Base-by-base conservation (phyloP, 2,113 vertebrate genomes). In the Sylvia atricapilla region DNA sequence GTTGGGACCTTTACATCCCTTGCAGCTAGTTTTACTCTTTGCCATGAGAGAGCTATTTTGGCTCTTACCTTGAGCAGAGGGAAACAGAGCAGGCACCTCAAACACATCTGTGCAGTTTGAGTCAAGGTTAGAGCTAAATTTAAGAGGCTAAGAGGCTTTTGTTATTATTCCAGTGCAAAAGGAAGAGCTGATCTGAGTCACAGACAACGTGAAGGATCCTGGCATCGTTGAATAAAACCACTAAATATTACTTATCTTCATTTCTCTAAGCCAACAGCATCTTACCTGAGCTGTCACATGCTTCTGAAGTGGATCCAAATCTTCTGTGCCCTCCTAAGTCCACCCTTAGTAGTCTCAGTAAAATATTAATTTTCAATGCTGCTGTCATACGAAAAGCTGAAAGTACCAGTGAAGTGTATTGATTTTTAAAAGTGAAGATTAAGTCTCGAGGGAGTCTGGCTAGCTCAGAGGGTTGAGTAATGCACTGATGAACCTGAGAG, bases 381-480 rank as follows among this genome's bases (percentile, higher is more conserved):
- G 35, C 67, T 67, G n/a, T 63, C 39, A 70, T 74, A 64, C 2
- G 7, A 81, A 70, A 93, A 95, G 35, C 35, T 56, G 35, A 87
- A 94, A 86, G 31, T 59, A 50, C 46, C 55, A 53, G 43, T n/a
- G 52, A 90, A 77, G 33, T 37, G 13, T 60, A 75, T 67, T 77
- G 68, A 83, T 84, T 78, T 90, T 74, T 64, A 28, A 41, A 88
- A 89, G 85, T 81, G 55, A 67, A 86, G 92, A 90, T 10, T 41
- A 28, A 52, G 30, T 63, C 91, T 69, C 6, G 0, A 53, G 59
- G 72, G 84, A 89, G 25, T 35, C 78, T 91, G 87, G 21, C 43
- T 77, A 15, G 41, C 50, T 77, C 0, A 0, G 30, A 83, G 68
- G 27, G 31, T 28, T 88, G 46, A 6, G 1, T 67, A 25, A 74